Percentiles rank a stretch among this genome's conserved stretches.
phyloP scores from a whole-genome alignment of 2,797 vertebrate genomes.

The Enteromius argenteus region DNA sequence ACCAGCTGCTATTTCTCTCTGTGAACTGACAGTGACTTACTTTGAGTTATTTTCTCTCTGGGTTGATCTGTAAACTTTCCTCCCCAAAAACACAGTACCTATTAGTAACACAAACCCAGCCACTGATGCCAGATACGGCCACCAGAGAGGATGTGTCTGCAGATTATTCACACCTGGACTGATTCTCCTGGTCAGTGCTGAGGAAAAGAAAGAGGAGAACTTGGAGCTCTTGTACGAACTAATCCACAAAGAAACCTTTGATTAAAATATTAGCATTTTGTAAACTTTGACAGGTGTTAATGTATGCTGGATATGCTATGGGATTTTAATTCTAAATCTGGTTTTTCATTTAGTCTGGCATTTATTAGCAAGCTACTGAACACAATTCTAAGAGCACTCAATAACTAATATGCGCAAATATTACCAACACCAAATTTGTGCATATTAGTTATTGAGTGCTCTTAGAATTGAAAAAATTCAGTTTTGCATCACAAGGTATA shows the following conservation, averaged over 20 bases:
- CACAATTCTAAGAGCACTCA: too few relatives aligned
- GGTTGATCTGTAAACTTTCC: background rate
- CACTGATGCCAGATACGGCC: background rate
- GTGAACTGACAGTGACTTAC: constrained; percentile 4
- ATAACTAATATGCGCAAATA: too few relatives aligned
- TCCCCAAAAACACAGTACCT: background rate
- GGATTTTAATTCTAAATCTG: too few relatives aligned
- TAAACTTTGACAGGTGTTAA: background rate
- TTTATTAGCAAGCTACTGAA: background rate
- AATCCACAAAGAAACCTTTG: background rate
- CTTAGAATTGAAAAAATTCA: too few relatives aligned
- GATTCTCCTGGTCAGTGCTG: constrained; percentile 16
- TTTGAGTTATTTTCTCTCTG: background rate
- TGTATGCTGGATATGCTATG: too few relatives aligned
- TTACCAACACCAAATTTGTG: too few relatives aligned
- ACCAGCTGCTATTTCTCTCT: background rate
- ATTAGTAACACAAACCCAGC: constrained; percentile 11
- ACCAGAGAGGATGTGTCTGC: background rate
- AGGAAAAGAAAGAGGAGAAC: background rate
- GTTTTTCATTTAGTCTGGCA: too few relatives aligned
- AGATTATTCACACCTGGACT: background rate
- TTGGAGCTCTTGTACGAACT: background rate
- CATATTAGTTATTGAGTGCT: too few relatives aligned
- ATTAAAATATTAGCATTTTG: background rate
- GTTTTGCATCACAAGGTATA: too few relatives aligned